Base-by-base conservation (phyloP, 2,113 vertebrate genomes). In the Capreolus pygargus region DNA sequence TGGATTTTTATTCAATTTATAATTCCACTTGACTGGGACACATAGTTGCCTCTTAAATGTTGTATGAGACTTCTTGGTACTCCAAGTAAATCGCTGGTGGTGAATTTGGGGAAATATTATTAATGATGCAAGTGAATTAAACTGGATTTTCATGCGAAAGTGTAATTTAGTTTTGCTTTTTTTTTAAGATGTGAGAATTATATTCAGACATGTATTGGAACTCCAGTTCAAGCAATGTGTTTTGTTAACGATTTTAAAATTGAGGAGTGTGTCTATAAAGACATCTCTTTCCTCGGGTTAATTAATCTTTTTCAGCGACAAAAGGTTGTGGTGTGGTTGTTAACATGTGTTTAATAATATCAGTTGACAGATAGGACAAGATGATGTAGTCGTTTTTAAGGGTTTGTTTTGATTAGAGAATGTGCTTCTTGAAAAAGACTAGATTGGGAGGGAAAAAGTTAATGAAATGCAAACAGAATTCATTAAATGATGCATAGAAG, bases 241-340 rank as follows among this genome's bases (percentile, higher is more conserved):
- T 97, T 95, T 82, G 78, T 76, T 86, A 81, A 70, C 13, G 57
- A 47, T 96, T 86, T 96, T 93, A 55, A 88, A 67, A 86, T 54
- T 58, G 64, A 78, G 9, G 82, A 36, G 47, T 25, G 5, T 92
- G 28, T 33, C 45, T 67, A 1, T 27, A 15, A 19, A 39, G 94
- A 17, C 39, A 45, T 86, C 21, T 74, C 28, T 89, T 91, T 87
- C n/a, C 12, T 39, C 12, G 55, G 45, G n/a, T 67, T 93, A 64
- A 94, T 96, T 96, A 64, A 89, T 94, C 74, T 94, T 89, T 27
- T 67, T 13, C 39, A n/a, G 11, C 1, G 3, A 83, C 88, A 74
- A 74, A 95, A 94, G 90, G 88, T 94, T 60, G 74, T 50, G 5
- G 12, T 33, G 55, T 67, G 74, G 43, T 36, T 90, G 54, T 82